A percentile compares a stretch with the other conserved stretches of the same genome.
phyloP scores from a whole-genome alignment of 2,888 invertebrate species.

The Drosophila limbata region DNA sequence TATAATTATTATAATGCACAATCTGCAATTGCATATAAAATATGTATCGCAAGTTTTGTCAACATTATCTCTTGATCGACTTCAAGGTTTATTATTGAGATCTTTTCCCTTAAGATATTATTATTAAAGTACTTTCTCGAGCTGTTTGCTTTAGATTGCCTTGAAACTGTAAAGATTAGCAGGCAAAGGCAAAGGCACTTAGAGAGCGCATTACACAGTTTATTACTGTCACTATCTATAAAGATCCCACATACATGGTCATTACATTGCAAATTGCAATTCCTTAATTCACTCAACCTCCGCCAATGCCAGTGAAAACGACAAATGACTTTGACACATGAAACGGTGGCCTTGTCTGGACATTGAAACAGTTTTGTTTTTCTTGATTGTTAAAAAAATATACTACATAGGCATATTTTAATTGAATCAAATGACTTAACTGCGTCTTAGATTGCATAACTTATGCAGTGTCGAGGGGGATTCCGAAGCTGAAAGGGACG shows the following conservation, averaged over 20 bases:
- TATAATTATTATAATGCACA: no score
- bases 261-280: slow-evolving; percentile 43
- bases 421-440: slow-evolving; percentile 61
- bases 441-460: slow-evolving; percentile 76
- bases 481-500: slow-evolving; percentile 2
- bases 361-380: slow-evolving; percentile 43
- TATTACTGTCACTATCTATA: slow-evolving; percentile 50
- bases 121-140: background rate
- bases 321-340: slow-evolving; percentile 53
- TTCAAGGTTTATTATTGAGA: background rate
- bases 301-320: slow-evolving; percentile 68
- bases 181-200: slow-evolving; percentile 9
- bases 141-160: slow-evolving; percentile 11
- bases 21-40: background rate
- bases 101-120: background rate
- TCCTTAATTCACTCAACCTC: slow-evolving; percentile 56
- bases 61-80: background rate
- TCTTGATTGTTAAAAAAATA: slow-evolving; percentile 14
- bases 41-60: background rate
- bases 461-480: slow-evolving; percentile 30
- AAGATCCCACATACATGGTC: slow-evolving; percentile 5
- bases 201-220: slow-evolving; percentile 5
- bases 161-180: slow-evolving; percentile 1
- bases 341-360: slow-evolving; percentile 56
- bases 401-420: slow-evolving; percentile 28